Conservation (phyloP, 2,797 vertebrate species). For the Tarsius wallacei region DNA sequence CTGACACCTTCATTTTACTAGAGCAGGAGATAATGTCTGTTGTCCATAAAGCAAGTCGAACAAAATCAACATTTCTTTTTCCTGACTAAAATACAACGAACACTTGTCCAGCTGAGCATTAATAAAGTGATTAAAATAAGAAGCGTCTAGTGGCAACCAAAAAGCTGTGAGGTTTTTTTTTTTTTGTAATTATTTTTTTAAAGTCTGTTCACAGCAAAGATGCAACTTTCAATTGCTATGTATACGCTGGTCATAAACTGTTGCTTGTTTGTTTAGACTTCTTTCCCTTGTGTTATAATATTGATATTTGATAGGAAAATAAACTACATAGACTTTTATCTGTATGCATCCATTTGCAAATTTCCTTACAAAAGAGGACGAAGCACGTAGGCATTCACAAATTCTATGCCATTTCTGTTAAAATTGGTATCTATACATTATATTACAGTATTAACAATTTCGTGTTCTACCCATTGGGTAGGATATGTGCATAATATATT, state of each 20-base stretch:
- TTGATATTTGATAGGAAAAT: slow-evolving; percentile 96
- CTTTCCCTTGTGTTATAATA: slow-evolving; percentile 92
- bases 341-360: slow-evolving; percentile 95
- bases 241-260: slow-evolving; percentile 88
- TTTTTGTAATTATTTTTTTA: slow-evolving; percentile 73
- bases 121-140: slow-evolving; percentile 84
- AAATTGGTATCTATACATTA: slow-evolving; percentile 97
- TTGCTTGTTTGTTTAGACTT: slow-evolving; percentile 88
- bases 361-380: slow-evolving; percentile 94
- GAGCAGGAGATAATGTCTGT: background rate
- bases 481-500: slow-evolving; percentile 99
- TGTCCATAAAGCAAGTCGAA: slow-evolving; percentile 45
- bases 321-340: slow-evolving; percentile 95
- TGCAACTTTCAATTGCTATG: slow-evolving; percentile 87
- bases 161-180: slow-evolving; percentile 86
- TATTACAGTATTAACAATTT: slow-evolving; percentile 98
- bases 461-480: slow-evolving; percentile 98
- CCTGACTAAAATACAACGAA: slow-evolving; percentile 82
- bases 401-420: slow-evolving; percentile 96
- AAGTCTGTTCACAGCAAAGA: slow-evolving; percentile 87
- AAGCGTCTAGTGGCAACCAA: slow-evolving; percentile 88
- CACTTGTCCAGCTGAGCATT: slow-evolving; percentile 88
- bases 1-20: background rate
- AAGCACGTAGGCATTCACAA: slow-evolving; percentile 96
- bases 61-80: slow-evolving; percentile 63